A percentile compares a stretch with the other conserved stretches of the same genome.
Evolutionary conservation across 1,140 invertebrate genomes (phyloP).

Genomic region (Pollicipes pollicipes): DNA sequence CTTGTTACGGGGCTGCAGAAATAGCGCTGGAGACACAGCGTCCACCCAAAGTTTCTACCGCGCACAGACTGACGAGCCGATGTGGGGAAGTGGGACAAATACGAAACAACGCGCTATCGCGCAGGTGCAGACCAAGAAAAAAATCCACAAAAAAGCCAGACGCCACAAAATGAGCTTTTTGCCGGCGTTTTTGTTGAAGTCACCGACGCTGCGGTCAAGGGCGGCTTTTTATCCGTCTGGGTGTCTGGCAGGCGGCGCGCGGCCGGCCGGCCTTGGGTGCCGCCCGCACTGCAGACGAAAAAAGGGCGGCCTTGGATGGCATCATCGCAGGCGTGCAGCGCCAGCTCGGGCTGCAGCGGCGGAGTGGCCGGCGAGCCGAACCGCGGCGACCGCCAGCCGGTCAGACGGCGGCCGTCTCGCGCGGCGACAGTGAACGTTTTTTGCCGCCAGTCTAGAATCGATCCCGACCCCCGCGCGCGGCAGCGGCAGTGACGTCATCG

Average conservation of each 20-base stretch:
- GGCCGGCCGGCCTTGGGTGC: too few relatives aligned
- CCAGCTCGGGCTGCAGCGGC: too few relatives aligned
- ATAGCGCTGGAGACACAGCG: not conserved
- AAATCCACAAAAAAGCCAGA: not conserved
- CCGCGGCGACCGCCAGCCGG: too few relatives aligned
- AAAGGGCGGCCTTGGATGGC: not conserved
- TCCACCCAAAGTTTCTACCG: not conserved
- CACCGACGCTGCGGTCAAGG: not conserved
- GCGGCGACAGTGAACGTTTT: not conserved
- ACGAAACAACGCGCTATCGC: not conserved
- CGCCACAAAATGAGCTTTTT: not conserved
- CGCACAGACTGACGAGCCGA: not conserved
- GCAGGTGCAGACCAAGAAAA: not conserved
- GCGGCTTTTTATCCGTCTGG: not conserved
- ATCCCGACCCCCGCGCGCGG: not conserved
- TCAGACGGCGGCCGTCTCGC: too few relatives aligned
- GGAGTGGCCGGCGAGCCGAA: too few relatives aligned
- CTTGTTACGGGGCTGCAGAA: not conserved
- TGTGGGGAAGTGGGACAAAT: not conserved
- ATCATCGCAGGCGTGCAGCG: too few relatives aligned
- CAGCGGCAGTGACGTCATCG: not conserved
- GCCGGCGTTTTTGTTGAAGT: not conserved
- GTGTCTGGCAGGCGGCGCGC: not conserved
- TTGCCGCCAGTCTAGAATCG: not conserved
- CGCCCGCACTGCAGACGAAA: not conserved